These are phyloP conservation scores for Sympetrum striolatum DNA, from an alignment of 2,888 invertebrate species.

Conservation along the genomic window DNA sequence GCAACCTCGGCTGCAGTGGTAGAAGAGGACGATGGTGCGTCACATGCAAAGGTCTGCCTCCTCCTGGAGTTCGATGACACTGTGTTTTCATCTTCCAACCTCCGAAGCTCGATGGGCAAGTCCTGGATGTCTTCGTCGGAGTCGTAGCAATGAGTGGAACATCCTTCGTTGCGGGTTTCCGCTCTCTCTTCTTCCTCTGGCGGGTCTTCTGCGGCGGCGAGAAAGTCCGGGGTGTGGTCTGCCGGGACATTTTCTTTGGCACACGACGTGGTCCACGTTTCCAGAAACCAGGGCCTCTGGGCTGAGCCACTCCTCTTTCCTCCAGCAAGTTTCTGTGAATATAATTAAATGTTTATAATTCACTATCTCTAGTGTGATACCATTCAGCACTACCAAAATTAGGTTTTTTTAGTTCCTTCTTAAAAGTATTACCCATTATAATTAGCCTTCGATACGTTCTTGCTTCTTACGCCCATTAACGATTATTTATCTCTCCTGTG, in stretches of 20 bases:
- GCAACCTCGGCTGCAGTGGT: slow-evolving; percentile 55
- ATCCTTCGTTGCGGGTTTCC: slow-evolving; percentile 14
- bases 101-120: slow-evolving; percentile 85
- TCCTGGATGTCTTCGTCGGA: slow-evolving; percentile 72
- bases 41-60: slow-evolving; percentile 40
- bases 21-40: slow-evolving; percentile 16
- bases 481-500: no score
- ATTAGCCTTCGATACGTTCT: no score
- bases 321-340: slow-evolving; percentile 78
- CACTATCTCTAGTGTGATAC: no score
- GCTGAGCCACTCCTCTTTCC: slow-evolving; percentile 66
- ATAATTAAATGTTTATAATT: neutral
- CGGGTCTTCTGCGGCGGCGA: neutral
- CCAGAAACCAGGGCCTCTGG: slow-evolving; percentile 76
- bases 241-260: slow-evolving; percentile 57
- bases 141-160: slow-evolving; percentile 59
- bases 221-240: slow-evolving; percentile 32
- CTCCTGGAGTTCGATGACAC: slow-evolving; percentile 47
- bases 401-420: no score
- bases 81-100: slow-evolving; percentile 70
- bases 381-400: no score
- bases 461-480: no score
- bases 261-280: slow-evolving; percentile 71
- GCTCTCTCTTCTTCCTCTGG: slow-evolving; percentile 13
- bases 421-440: no score